Conservation (phyloP, 2,888 invertebrate species). For the Clunio marinus region DNA sequence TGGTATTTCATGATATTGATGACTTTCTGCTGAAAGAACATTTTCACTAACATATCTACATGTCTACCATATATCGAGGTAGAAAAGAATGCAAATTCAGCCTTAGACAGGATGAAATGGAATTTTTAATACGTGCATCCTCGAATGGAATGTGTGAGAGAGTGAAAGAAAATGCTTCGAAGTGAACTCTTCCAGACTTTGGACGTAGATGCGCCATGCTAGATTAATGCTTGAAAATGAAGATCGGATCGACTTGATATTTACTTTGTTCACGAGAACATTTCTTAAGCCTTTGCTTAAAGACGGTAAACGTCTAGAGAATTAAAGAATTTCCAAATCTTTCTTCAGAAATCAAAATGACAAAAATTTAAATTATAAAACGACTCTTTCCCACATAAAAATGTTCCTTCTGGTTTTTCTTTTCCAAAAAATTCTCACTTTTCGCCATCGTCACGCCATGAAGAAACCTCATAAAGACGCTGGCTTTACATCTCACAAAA, state of each 20-base stretch:
- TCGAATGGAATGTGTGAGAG: background rate
- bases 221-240: background rate
- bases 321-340: background rate
- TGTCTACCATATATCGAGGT: background rate
- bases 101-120: background rate
- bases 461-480: background rate
- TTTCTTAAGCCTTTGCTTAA: background rate
- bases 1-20: conserved; percentile 39
- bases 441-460: background rate
- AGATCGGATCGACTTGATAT: background rate
- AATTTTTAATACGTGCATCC: background rate
- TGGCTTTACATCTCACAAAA: background rate
- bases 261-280: background rate
- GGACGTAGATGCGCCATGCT: conserved; percentile 28
- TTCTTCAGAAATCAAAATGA: too few species aligned
- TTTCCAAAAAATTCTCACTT: background rate
- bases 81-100: conserved; percentile 33
- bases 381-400: too few species aligned
- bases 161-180: background rate
- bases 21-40: conserved; percentile 16
- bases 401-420: background rate
- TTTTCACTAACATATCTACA: background rate
- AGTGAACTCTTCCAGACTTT: background rate
- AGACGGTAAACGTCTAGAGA: background rate
- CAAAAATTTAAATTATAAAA: too few species aligned